Base-by-base conservation (phyloP, 2,797 vertebrate species). In the Pseudotriccus pelzelni region DNA sequence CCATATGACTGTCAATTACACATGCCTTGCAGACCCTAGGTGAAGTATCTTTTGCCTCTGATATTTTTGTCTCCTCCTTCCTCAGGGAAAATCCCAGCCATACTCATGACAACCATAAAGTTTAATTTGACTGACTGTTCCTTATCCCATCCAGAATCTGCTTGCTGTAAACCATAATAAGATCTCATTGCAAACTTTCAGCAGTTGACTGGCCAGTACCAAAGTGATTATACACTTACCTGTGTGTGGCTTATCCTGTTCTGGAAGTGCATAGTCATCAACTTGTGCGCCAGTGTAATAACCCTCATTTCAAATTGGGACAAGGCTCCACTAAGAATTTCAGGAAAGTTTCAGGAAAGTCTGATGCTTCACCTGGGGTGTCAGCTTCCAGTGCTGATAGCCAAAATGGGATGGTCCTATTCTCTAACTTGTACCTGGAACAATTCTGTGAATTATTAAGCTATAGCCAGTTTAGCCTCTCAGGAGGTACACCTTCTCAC, bases 361-460 rank as follows among this genome's bases (percentile, higher is more conserved):
- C 41, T 72, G 41, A n/a, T 23, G 34, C 22, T 53, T 68, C 21
- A 14, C 0, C 3, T 50, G 36, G 5, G 10, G 3, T 4, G 12
- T 78, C 49, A 76, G 18, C 50, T 90, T 89, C 32, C 37, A 58
- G 27, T 47, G 30, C 19, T 68, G 23, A 58, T 60, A 68, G 9
- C 9, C 37, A 56, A 78, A 81, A 68, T 28, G 5, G 6, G 28
- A 63, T n/a, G 17, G 36, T n/a, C 8, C 16, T 19, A 10, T 44
- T 68, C 56, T 83, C 39, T 77, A n/a, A 17, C 6, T 74, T 73
- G 11, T 14, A 85, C 25, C 25, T 68, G 41, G 55, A 77, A 58
- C 14, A 88, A 32, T 67, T 73, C 55, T 62, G 67, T 84, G 87
- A 88, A 92, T 88, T 67, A 74, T 10, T 41, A 68, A 84, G 21